Evolutionary conservation across 2,797 vertebrate genomes (phyloP), one percentile per base, ranked within the genome.

Genomic region (Danio kyathit): DNA sequence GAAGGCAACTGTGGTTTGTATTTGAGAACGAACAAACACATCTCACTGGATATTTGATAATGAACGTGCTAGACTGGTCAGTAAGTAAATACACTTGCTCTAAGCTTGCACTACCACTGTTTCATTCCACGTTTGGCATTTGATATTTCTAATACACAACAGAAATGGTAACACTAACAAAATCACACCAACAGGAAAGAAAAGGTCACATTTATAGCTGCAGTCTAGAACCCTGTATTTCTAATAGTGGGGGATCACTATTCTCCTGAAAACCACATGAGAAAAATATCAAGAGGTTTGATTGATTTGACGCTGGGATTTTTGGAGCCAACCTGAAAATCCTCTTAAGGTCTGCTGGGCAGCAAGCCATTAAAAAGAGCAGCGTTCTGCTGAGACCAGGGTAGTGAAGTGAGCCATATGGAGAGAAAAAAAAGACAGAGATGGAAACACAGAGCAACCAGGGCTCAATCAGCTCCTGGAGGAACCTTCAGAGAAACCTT

Each of bases 401-500:
- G 12, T 52, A 70, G 29, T 43, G 44, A 79, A 49, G 29, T 41
- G 29, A 69, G 16, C 5, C 7, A 59, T 59, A 49, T 11, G 16
- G 11, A 46, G 10, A 14, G 7, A 69, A 69, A 69, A 51, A 51
- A 63, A 21, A 52, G 29, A 79, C 16, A 49, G 29, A 48, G 41
- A 48, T 13, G n/a, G 51, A 64, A 11, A 17, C 6, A 54, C 46
- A 60, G 13, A 65, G 41, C 16, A 60, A 74, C 52, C 16, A 13
- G 16, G 48, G 46, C 51, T 74, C 44, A 70, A 60, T 60, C 44
- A 71, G 66, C 10, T 74, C 19, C 66, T 60, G 11, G 44, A 71
- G 66, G 8, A 46, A 67, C 21, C 29, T 11, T 63, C 49, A 44
- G 40, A 51, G 49, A 61, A 51, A 67, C 14, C 54, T 57, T 78